Evolutionary conservation across 2,888 invertebrate genomes (phyloP), one percentile per base, ranked within the genome.

Genomic region (Bimastos eiseni): DNA sequence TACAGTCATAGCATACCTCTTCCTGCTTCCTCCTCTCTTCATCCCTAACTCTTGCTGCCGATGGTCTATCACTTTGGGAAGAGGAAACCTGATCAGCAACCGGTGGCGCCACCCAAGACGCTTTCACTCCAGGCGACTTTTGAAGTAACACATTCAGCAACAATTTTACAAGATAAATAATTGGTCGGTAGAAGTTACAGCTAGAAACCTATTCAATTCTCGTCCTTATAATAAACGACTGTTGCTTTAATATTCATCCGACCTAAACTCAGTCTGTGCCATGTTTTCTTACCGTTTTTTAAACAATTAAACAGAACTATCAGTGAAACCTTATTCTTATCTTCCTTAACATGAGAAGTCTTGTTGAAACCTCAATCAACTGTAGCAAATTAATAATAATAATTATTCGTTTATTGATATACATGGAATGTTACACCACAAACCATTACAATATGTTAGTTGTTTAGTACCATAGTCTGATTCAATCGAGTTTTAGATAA

Each of bases 11-110:
- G n/a, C 33, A 33, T n/a, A 90, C 90, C 83, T 90, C 83, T 36
- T 90, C 38, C 90, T 91, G 49, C 49, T 37, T 90, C 37, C 36
- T 90, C 90, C n/a, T 90, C 41, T 90, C 89, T 8, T 70, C 89
- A 33, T 89, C 83, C 89, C 83, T 89, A n/a, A 89, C n/a, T 41
- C 89, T 91, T 33, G 89, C 83, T 2, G 91, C 55, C 19, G 91
- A 91, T 37, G 91, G 91, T 55, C 70, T 89, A 11, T 89, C 88
- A 33, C 44, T 38, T 0, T 83, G 89, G 33, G 37, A 8, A 8
- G 8, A 0, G 70, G 70, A 70, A n/a, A 70, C n/a, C 70, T 17
- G 70, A 70, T 70, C 70, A 8, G 70, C 11, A 70, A 13, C 70
- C 8, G 70, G 70, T 70, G 70, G 30, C 1, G 13, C 70, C 8